Evolutionary conservation across 2,888 invertebrate species (phyloP).

Genomic region (Ennomos erosarius): DNA sequence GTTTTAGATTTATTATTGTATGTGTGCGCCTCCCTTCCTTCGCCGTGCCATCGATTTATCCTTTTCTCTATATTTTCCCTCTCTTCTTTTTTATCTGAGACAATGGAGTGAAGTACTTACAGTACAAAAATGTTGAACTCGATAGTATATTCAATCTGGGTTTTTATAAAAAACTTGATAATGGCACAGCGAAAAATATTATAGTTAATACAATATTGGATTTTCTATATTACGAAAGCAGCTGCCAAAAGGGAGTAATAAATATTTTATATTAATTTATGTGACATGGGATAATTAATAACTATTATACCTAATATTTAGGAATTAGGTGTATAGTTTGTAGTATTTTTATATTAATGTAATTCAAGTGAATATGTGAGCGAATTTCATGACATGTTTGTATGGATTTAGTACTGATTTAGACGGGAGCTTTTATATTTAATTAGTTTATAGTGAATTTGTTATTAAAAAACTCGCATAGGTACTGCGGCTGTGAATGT

Average conservation of each 20-base stretch:
- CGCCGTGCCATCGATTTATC: too few species aligned
- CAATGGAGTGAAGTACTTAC: slow-evolving; percentile 9
- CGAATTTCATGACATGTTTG: slow-evolving; percentile 65
- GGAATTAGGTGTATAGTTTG: slow-evolving; percentile 15
- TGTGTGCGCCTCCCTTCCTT: too few species aligned
- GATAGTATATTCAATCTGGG: neutral
- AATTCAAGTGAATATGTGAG: slow-evolving; percentile 49
- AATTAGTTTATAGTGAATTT: slow-evolving; percentile 23
- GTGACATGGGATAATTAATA: slow-evolving; percentile 23
- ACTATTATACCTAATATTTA: slow-evolving; percentile 24
- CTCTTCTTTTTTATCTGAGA: neutral
- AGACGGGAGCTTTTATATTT: slow-evolving; percentile 34
- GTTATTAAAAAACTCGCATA: slow-evolving; percentile 40
- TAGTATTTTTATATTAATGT: slow-evolving; percentile 28
- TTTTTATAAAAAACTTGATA: neutral
- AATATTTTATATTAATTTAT: slow-evolving; percentile 21
- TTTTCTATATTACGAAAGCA: slow-evolving; percentile 9
- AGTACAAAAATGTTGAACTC: slow-evolving; percentile 16
- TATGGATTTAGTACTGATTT: slow-evolving; percentile 31
- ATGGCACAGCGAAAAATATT: neutral
- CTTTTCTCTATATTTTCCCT: too few species aligned
- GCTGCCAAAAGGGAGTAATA: slow-evolving; percentile 11
- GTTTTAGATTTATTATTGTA: neutral
- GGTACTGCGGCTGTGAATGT: slow-evolving; percentile 65
- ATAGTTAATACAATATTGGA: slow-evolving; percentile 6